Conservation (phyloP, 2,113 vertebrate species). For the Canis aureus region DNA sequence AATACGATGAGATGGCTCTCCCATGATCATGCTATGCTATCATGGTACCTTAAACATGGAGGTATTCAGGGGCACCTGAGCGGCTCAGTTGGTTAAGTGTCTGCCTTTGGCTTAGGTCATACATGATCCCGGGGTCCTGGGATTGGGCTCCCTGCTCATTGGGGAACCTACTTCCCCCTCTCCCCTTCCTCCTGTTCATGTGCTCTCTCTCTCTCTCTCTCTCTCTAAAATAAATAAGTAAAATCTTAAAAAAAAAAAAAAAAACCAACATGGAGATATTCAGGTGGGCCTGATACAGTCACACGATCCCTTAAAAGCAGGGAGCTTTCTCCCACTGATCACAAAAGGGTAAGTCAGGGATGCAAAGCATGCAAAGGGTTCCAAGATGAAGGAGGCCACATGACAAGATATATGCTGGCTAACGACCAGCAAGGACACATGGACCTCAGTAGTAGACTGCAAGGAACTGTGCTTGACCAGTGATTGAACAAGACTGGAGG, state of each 20-base stretch:
- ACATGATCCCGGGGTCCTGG: neutral
- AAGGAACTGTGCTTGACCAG: neutral
- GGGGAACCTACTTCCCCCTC: neutral
- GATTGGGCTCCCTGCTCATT: neutral
- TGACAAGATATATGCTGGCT: neutral
- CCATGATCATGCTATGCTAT: neutral
- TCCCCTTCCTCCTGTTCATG: too few species aligned
- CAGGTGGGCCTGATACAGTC: neutral
- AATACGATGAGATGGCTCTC: neutral
- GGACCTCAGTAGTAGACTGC: neutral
- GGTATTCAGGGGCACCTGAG: neutral
- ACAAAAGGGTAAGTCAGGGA: neutral
- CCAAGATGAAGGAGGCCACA: neutral
- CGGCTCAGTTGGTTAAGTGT: neutral
- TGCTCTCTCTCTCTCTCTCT: neutral
- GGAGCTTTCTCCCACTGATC: neutral
- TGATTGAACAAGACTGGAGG: neutral
- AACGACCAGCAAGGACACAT: neutral
- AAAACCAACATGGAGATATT: neutral
- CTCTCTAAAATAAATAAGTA: neutral
- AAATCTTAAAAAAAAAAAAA: neutral
- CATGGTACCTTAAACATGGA: neutral
- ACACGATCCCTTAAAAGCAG: neutral
- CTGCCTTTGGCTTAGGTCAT: neutral
- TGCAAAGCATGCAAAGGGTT: neutral